Conservation (phyloP, 2,113 vertebrate genomes). For the Nothocercus nigrocapillus region DNA sequence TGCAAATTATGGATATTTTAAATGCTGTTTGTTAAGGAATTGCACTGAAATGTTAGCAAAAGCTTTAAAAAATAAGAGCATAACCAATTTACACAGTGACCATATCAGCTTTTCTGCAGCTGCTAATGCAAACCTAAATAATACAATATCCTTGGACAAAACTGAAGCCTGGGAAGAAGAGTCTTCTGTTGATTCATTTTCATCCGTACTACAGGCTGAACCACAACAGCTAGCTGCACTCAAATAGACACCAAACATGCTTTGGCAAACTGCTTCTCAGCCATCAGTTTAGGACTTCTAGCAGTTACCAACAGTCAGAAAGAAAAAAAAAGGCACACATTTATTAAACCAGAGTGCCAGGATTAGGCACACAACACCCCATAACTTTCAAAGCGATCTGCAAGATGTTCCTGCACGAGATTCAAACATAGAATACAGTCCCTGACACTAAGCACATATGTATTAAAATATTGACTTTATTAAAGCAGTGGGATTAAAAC, state of each 20-base stretch:
- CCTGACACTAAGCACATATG: fast-evolving
- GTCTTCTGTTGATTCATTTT: background rate
- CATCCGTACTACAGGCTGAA: background rate
- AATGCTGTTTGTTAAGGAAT: background rate
- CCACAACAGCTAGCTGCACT: background rate
- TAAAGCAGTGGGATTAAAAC: background rate
- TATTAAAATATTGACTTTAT: background rate
- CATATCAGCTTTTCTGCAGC: background rate
- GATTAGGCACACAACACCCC: background rate
- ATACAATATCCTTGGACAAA: background rate
- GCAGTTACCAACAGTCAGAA: background rate
- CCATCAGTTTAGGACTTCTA: background rate
- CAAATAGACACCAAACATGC: background rate
- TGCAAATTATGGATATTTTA: background rate
- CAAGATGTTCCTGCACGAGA: background rate
- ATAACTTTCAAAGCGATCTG: background rate
- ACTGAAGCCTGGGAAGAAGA: background rate
- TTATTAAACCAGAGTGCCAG: background rate
- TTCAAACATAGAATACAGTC: background rate
- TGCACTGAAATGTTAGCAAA: background rate
- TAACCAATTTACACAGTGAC: background rate
- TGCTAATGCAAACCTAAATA: background rate
- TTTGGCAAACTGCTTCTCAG: background rate
- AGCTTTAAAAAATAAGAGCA: background rate
- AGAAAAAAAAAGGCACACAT: background rate